phyloP scores from a whole-genome alignment of 1,140 invertebrate genomes.

The Aplysia californica region DNA sequence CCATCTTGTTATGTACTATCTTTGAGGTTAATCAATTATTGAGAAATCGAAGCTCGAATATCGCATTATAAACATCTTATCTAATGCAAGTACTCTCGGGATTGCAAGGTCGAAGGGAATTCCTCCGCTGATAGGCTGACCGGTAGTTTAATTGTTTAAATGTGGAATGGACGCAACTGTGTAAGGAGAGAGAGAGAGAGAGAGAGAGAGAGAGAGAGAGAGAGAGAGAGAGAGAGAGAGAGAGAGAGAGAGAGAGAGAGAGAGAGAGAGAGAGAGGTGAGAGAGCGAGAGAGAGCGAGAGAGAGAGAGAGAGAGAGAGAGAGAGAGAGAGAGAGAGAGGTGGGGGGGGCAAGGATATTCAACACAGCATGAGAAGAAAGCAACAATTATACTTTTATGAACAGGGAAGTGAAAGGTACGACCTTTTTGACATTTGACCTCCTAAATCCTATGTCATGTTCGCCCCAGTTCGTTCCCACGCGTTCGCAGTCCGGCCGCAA shows the following conservation, averaged over 20 bases:
- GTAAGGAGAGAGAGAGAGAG: too few relatives aligned
- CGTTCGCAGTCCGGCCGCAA: not conserved
- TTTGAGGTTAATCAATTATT: too few relatives aligned
- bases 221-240: not conserved
- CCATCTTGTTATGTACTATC: too few relatives aligned
- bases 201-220: too few relatives aligned
- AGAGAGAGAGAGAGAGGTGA: constrained; percentile 10
- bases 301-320: constrained; percentile 18
- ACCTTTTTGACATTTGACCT: not conserved
- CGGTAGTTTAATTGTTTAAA: too few relatives aligned
- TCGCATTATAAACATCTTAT: too few relatives aligned
- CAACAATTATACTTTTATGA: not conserved
- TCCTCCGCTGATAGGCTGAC: too few relatives aligned
- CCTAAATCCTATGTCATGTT: not conserved
- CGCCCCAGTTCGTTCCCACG: not conserved
- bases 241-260: not conserved
- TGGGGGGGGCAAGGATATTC: not conserved
- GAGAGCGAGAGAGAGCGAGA: constrained; percentile 12
- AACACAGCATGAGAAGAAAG: not conserved
- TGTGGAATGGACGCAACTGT: too few relatives aligned
- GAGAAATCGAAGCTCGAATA: too few relatives aligned
- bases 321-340: constrained; percentile 8
- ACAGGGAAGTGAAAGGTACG: not conserved
- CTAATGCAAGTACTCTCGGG: too few relatives aligned
- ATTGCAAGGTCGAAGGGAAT: too few relatives aligned